phyloP scores from a whole-genome alignment of 2,113 vertebrate genomes.

The Narcine bancroftii region DNA sequence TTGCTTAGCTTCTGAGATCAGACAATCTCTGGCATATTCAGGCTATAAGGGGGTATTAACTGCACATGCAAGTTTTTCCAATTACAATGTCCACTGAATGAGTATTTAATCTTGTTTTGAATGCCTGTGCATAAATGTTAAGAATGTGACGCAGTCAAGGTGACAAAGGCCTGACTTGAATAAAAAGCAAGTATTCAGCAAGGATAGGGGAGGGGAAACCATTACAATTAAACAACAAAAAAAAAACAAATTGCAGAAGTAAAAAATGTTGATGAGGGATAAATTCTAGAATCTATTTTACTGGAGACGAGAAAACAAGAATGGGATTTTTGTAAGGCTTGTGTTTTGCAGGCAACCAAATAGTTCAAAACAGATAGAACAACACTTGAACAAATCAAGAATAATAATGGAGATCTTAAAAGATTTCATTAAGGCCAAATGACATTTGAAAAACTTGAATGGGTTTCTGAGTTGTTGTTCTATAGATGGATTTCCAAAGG shows the following conservation, averaged over 20 bases:
- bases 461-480: background rate
- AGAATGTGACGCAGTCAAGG: background rate
- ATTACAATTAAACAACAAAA: background rate
- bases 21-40: too few relatives aligned
- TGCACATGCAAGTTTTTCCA: background rate
- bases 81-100: background rate
- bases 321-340: too few relatives aligned
- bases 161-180: background rate
- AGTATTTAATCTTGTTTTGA: background rate
- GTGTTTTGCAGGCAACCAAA: too few relatives aligned
- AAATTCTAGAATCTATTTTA: background rate
- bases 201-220: background rate
- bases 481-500: too few relatives aligned
- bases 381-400: background rate
- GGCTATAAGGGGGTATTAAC: too few relatives aligned
- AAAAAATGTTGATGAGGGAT: background rate
- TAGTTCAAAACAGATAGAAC: too few relatives aligned
- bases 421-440: background rate
- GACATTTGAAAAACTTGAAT: background rate
- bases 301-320: background rate
- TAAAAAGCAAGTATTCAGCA: background rate
- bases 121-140: background rate
- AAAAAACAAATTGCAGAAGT: background rate
- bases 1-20: too few relatives aligned
- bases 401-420: too few relatives aligned